Conservation (phyloP, 2,888 invertebrate species). For the Flexamia atlantica region DNA sequence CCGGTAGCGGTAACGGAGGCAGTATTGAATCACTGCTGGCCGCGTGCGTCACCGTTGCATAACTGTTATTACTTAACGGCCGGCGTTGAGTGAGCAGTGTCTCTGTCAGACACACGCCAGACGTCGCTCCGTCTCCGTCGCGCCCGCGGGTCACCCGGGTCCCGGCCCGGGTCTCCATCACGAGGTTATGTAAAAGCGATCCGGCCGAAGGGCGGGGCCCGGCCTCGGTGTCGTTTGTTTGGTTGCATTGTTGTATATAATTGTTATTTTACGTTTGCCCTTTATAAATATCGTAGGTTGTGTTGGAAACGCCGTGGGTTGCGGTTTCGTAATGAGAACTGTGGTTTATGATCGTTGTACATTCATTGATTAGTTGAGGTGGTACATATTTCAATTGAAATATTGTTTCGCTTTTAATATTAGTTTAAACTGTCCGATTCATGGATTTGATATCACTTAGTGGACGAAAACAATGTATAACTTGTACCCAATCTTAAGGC, state of each 20-base stretch:
- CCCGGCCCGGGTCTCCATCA: background rate
- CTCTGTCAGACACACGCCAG: conserved; percentile 34
- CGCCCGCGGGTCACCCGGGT: conserved; percentile 14
- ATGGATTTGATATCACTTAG: too few relatives aligned
- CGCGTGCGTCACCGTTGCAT: conserved; percentile 15
- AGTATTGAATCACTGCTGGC: conserved; percentile 34
- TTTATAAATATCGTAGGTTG: too few relatives aligned
- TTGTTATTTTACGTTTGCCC: too few relatives aligned
- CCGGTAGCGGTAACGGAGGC: background rate
- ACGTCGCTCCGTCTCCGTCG: background rate
- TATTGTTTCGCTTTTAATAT: too few relatives aligned
- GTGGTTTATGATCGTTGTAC: too few relatives aligned
- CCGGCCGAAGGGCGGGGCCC: conserved; percentile 5
- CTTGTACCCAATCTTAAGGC: too few relatives aligned
- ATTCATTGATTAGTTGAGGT: too few relatives aligned
- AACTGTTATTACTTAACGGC: conserved; percentile 46
- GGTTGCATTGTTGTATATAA: conserved; percentile 32
- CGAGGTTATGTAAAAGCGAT: background rate
- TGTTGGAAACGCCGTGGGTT: too few relatives aligned
- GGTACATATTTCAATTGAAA: too few relatives aligned
- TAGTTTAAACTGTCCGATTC: too few relatives aligned
- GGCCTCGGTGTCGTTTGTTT: background rate
- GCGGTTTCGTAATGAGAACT: too few relatives aligned
- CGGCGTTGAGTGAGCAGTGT: conserved; percentile 10
- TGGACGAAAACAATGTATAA: too few relatives aligned